A percentile compares a stretch with the other conserved stretches of the same genome.
phyloP scores from a whole-genome alignment of 2,113 vertebrate species.

The Pipra filicauda region DNA sequence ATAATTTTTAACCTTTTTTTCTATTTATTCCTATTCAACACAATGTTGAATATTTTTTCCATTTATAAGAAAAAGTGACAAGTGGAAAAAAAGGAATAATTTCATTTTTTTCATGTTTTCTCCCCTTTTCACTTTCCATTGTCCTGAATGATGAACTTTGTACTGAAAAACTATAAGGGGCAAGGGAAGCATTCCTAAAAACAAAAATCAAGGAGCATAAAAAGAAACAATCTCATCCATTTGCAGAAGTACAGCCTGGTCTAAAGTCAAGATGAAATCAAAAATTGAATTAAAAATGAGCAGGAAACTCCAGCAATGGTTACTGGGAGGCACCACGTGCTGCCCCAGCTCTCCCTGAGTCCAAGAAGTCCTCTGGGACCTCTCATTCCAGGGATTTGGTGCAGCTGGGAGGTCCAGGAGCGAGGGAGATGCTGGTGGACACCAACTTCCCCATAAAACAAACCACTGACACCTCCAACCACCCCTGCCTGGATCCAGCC shows the following conservation, averaged over 20 bases:
- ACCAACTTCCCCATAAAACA: neutral
- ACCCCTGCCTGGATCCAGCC: neutral
- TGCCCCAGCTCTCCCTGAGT: neutral
- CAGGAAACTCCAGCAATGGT: neutral
- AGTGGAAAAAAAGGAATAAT: neutral
- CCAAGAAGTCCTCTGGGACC: neutral
- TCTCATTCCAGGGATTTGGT: neutral
- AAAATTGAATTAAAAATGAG: neutral
- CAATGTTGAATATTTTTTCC: neutral
- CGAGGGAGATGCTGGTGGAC: neutral
- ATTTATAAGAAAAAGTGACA: neutral
- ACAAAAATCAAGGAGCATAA: neutral
- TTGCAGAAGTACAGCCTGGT: neutral
- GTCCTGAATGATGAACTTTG: neutral
- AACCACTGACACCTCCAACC: constrained; percentile 25
- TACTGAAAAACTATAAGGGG: neutral
- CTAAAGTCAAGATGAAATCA: neutral
- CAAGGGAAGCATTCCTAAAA: neutral
- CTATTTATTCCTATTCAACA: neutral
- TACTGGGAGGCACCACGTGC: neutral
- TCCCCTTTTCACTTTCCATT: neutral
- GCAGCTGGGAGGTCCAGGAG: neutral
- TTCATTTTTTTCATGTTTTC: neutral
- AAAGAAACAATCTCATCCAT: neutral
- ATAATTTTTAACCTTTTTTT: neutral